Evolutionary conservation across 2,888 invertebrate species (phyloP).

Genomic region (Ormyrus pomaceus): DNA sequence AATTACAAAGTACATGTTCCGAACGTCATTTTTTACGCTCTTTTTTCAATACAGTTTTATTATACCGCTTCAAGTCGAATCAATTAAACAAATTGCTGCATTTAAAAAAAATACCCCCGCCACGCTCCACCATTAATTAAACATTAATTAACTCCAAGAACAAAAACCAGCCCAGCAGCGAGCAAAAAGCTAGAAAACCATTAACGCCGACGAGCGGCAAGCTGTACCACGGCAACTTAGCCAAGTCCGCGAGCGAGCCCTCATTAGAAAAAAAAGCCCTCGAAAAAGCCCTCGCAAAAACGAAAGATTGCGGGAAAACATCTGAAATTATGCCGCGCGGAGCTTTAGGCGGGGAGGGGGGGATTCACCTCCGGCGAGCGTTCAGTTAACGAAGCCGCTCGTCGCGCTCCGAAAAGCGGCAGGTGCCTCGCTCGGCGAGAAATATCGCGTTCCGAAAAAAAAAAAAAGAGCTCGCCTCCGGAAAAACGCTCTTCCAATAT

Average conservation of each 20-base stretch:
- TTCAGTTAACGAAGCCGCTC: constrained; percentile 53
- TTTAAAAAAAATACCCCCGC: not conserved
- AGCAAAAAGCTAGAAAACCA: not conserved
- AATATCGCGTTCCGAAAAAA: too few relatives aligned
- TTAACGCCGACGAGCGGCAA: not conserved
- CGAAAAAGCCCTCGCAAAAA: not conserved
- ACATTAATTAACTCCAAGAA: constrained; percentile 8
- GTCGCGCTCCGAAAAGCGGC: not conserved
- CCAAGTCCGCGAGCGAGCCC: not conserved
- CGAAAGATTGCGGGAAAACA: not conserved
- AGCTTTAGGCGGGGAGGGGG: not conserved
- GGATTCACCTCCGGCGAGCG: constrained; percentile 34
- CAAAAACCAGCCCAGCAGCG: not conserved
- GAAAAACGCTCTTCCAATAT: not conserved
- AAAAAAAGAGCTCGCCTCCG: not conserved
- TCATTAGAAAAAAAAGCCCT: constrained; percentile 6
- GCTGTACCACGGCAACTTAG: not conserved
- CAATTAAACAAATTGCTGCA: not conserved
- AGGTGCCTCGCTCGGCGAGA: too few relatives aligned
- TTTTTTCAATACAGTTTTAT: not conserved
- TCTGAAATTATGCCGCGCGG: constrained; percentile 29
- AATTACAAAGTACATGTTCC: too few relatives aligned
- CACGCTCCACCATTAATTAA: constrained; percentile 4
- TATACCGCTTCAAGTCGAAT: not conserved
- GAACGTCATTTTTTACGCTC: not conserved